A percentile compares a stretch with the other conserved stretches of the same genome.
phyloP scores from a whole-genome alignment of 2,797 vertebrate species.

The Spinibarbus caldwelli region DNA sequence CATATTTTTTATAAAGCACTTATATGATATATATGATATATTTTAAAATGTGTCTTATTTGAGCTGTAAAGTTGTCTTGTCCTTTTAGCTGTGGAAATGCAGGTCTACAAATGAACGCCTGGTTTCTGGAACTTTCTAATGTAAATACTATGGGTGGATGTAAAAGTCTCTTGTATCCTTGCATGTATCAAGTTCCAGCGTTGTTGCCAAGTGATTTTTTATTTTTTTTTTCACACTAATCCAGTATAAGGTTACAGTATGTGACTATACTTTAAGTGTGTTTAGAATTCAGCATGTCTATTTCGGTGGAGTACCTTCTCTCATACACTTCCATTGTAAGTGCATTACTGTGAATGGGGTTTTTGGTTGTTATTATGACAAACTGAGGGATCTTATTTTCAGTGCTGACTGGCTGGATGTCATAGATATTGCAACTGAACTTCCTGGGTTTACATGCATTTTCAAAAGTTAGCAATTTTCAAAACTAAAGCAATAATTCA shows the following conservation, averaged over 20 bases:
- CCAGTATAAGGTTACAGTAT: not conserved
- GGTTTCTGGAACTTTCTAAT: not conserved
- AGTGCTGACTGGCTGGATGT: not conserved
- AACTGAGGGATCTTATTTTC: not conserved
- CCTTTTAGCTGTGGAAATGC: not conserved
- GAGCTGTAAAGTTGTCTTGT: not conserved
- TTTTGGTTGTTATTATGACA: not conserved
- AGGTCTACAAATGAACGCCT: not conserved
- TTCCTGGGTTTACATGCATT: not conserved
- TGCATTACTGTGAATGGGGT: not conserved
- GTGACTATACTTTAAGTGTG: not conserved
- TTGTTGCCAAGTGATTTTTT: slow-evolving; percentile 1
- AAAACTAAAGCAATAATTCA: not conserved
- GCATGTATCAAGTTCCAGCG: not conserved
- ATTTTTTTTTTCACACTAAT: not conserved
- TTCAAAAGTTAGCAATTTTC: not conserved
- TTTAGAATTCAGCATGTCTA: not conserved
- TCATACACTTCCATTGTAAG: not conserved
- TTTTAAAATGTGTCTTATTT: not conserved
- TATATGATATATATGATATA: not conserved
- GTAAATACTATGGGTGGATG: not conserved
- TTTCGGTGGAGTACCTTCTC: not conserved
- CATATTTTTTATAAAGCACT: not conserved
- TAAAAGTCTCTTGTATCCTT: not conserved
- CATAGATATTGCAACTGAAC: not conserved